Percentiles rank a stretch among this genome's conserved stretches.
Evolutionary conservation across 92 coral and sea anemone species (phyloP).

Genomic region (Diadumene lineata): DNA sequence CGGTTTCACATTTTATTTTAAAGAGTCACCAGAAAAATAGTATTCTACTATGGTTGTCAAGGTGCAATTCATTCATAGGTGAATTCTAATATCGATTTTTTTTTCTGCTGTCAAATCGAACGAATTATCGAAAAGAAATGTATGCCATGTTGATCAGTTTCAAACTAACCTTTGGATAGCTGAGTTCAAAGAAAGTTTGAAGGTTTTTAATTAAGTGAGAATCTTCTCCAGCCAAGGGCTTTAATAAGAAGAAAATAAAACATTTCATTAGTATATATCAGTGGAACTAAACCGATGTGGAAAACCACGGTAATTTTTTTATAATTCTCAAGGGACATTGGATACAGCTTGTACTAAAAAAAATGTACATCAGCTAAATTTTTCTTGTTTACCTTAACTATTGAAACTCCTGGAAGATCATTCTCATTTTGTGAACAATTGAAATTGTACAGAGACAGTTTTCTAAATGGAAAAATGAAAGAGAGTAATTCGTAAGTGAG

Average conservation of each 20-base stretch:
- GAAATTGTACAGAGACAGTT: slow-evolving; percentile 66
- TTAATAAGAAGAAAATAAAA: slow-evolving; percentile 1
- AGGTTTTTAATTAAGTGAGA: slow-evolving; percentile 82
- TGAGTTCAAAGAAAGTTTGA: slow-evolving; percentile 89
- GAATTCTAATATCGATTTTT: too few relatives aligned
- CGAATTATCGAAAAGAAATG: neutral
- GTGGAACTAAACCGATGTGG: neutral
- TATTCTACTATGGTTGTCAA: too few relatives aligned
- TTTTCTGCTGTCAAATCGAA: neutral
- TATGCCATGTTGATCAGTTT: too few relatives aligned
- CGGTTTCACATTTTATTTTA: neutral
- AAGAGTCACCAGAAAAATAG: too few relatives aligned
- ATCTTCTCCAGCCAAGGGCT: slow-evolving; percentile 97
- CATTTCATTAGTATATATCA: too few relatives aligned
- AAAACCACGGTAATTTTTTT: too few relatives aligned
- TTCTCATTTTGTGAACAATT: slow-evolving; percentile 50
- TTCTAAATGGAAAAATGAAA: slow-evolving; percentile 35
- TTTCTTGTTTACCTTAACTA: slow-evolving; percentile 60
- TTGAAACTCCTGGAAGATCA: slow-evolving; percentile 84
- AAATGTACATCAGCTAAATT: too few relatives aligned
- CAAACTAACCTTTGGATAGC: slow-evolving; percentile 83
- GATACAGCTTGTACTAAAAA: too few relatives aligned
- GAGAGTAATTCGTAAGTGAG: too few relatives aligned
- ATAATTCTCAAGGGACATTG: too few relatives aligned
- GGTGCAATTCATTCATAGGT: too few relatives aligned